Percentiles rank a stretch among this genome's conserved stretches.
Evolutionary conservation across 2,888 invertebrate species (phyloP).

Genomic region (Rhingia rostrata): DNA sequence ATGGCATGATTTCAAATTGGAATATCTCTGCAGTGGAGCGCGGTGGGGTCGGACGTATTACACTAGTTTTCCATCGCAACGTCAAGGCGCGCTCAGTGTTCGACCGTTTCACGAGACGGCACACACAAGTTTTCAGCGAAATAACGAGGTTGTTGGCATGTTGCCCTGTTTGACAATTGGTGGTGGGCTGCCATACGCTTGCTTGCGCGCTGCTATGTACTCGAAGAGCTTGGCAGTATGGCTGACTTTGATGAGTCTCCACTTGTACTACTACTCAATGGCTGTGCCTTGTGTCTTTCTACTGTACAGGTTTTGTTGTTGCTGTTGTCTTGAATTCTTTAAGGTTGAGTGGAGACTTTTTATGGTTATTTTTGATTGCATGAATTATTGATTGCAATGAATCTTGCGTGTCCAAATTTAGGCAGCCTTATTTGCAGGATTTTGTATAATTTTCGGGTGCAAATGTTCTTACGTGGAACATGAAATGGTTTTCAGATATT

Average conservation of each 20-base stretch:
- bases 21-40: slow-evolving; percentile 37
- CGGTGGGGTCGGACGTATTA: slow-evolving; percentile 59
- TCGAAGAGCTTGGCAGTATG: slow-evolving; percentile 46
- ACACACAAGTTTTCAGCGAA: slow-evolving; percentile 58
- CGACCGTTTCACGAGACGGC: slow-evolving; percentile 24
- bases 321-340: slow-evolving; percentile 27
- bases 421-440: slow-evolving; percentile 28
- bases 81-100: slow-evolving; percentile 53
- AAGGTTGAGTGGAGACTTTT: slow-evolving; percentile 71
- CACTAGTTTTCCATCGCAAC: slow-evolving; percentile 69
- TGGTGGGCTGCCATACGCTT: slow-evolving; percentile 62
- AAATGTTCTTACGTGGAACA: slow-evolving; percentile 25
- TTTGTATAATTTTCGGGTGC: slow-evolving; percentile 30
- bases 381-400: slow-evolving; percentile 55
- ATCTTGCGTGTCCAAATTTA: slow-evolving; percentile 51
- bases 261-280: slow-evolving; percentile 30
- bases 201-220: slow-evolving; percentile 35
- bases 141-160: slow-evolving; percentile 72
- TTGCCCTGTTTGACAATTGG: slow-evolving; percentile 72
- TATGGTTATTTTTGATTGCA: slow-evolving; percentile 65
- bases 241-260: slow-evolving; percentile 70
- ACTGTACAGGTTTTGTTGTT: slow-evolving; percentile 36
- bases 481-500: slow-evolving; percentile 8
- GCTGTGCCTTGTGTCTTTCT: slow-evolving; percentile 29
- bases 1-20: slow-evolving; percentile 64